A percentile compares a stretch with the other conserved stretches of the same genome.
These are phyloP conservation scores for Lithophane leautieri DNA, from an alignment of 2,888 invertebrate genomes.

Conservation along the genomic window DNA sequence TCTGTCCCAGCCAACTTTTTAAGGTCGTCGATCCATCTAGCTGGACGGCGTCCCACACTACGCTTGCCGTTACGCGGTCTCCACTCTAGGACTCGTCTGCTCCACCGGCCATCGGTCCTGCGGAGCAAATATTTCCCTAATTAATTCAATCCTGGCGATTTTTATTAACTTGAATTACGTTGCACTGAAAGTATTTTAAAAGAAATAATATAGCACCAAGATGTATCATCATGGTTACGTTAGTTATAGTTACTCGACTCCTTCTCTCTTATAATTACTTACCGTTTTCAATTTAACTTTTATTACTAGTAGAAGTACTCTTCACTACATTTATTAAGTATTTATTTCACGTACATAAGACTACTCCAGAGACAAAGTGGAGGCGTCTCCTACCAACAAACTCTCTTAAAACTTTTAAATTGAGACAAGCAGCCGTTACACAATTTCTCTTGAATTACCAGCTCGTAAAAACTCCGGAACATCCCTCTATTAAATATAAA, in stretches of 20 bases:
- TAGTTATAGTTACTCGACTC: not conserved
- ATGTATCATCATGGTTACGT: not conserved
- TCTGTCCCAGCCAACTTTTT: too few species aligned
- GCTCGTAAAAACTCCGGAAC: slow-evolving; percentile 60
- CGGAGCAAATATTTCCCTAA: not conserved
- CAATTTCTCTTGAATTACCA: slow-evolving; percentile 62
- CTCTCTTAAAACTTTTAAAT: slow-evolving; percentile 60
- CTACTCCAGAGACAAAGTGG: slow-evolving; percentile 33
- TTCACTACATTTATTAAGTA: slow-evolving; percentile 35
- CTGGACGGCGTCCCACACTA: too few species aligned
- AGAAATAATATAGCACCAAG: not conserved
- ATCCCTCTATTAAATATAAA: slow-evolving; percentile 61
- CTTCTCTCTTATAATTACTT: not conserved
- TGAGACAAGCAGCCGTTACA: slow-evolving; percentile 63
- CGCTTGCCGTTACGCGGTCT: too few species aligned
- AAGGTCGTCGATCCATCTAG: too few species aligned
- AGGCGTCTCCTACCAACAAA: slow-evolving; percentile 37
- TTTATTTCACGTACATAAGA: slow-evolving; percentile 38
- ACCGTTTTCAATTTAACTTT: slow-evolving; percentile 25
- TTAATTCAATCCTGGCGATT: not conserved
- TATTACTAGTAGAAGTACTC: slow-evolving; percentile 15
- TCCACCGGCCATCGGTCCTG: too few species aligned
- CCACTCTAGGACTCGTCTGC: too few species aligned
- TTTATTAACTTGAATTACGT: too few species aligned
- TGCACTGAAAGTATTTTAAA: not conserved